Conservation (phyloP, 2,888 invertebrate genomes). For the Spialia ferax region DNA sequence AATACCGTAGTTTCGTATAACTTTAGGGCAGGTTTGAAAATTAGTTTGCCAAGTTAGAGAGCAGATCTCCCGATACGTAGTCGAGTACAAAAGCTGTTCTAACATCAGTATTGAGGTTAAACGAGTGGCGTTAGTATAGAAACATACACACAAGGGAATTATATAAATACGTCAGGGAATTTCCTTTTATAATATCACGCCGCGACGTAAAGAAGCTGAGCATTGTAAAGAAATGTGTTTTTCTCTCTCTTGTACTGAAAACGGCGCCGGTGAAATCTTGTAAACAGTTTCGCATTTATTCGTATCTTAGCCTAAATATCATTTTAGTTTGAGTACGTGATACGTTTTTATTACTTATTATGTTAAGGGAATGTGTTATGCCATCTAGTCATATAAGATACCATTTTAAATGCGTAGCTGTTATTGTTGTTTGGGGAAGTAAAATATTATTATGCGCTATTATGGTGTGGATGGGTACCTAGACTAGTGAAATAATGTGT, state of each 20-base stretch:
- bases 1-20: background rate
- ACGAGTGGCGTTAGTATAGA: background rate
- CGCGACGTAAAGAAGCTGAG: background rate
- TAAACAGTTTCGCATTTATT: background rate
- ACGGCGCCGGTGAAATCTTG: background rate
- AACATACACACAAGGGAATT: background rate
- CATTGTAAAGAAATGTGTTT: conserved; percentile 7
- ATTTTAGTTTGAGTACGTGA: background rate
- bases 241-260: conserved; percentile 9
- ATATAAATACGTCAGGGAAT: conserved; percentile 1
- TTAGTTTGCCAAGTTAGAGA: background rate
- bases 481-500: too few species aligned
- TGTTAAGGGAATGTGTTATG: background rate
- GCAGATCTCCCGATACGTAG: background rate
- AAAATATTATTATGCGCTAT: too few species aligned
- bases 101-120: background rate
- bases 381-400: background rate
- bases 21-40: background rate
- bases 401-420: too few species aligned
- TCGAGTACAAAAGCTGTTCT: background rate
- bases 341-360: background rate
- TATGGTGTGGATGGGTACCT: too few species aligned
- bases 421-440: too few species aligned
- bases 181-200: conserved; percentile 1
- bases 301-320: background rate